Conservation (phyloP, 2,797 vertebrate genomes). For the Labeo calbasu region DNA sequence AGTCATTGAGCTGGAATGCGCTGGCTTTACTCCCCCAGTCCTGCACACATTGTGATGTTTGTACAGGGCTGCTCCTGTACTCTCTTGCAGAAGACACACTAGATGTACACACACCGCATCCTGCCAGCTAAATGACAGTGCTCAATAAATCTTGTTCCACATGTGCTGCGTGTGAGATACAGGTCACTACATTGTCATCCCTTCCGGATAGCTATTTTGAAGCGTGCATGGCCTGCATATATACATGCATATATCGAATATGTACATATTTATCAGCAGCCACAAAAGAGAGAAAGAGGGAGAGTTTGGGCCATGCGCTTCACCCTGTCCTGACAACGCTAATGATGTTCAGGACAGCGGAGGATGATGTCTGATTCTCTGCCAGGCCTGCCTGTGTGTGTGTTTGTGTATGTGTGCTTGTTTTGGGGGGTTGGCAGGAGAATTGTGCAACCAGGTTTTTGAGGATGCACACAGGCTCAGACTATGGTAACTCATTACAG, state of each 20-base stretch:
- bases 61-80: slow-evolving; percentile 38
- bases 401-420: neutral
- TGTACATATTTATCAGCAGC: slow-evolving; percentile 41
- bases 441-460: slow-evolving; percentile 73
- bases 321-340: slow-evolving; percentile 88
- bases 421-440: slow-evolving; percentile 75
- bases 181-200: slow-evolving; percentile 64
- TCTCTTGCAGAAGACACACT: slow-evolving; percentile 35
- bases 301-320: slow-evolving; percentile 64
- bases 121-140: slow-evolving; percentile 24
- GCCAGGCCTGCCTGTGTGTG: neutral
- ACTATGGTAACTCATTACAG: slow-evolving; percentile 91
- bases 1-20: slow-evolving; percentile 52
- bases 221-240: neutral
- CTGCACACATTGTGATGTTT: slow-evolving; percentile 27
- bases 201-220: slow-evolving; percentile 16
- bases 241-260: slow-evolving; percentile 20
- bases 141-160: slow-evolving; percentile 20
- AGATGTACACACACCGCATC: slow-evolving; percentile 11
- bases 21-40: slow-evolving; percentile 32
- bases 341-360: slow-evolving; percentile 90
- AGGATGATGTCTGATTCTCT: slow-evolving; percentile 83
- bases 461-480: slow-evolving; percentile 84
- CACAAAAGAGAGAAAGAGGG: slow-evolving; percentile 4
- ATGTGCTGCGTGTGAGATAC: slow-evolving; percentile 23